A percentile compares a stretch with the other conserved stretches of the same genome.
Conservation (phyloP, 2,113 vertebrate species). For the Pelusios castaneus region DNA sequence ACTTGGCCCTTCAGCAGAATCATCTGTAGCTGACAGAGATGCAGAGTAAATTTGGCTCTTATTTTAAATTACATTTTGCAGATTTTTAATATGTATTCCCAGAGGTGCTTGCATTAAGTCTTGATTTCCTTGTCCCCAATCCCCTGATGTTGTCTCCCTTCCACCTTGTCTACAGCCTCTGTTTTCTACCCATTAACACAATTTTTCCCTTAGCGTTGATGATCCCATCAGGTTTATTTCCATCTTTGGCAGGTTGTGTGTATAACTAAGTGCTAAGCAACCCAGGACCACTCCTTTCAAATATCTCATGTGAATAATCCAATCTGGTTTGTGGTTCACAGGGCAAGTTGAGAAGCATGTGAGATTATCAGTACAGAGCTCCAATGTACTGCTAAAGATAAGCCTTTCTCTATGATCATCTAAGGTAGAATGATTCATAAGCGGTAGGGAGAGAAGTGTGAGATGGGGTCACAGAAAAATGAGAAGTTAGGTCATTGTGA, state of each 20-base stretch:
- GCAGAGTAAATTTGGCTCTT: neutral
- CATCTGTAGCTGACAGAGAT: neutral
- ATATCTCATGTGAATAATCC: neutral
- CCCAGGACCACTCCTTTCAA: neutral
- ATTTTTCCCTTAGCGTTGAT: fast-evolving
- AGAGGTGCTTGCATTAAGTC: neutral
- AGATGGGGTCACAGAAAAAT: neutral
- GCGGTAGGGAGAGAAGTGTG: neutral
- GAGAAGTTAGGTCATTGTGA: neutral
- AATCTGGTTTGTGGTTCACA: neutral
- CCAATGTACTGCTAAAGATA: neutral
- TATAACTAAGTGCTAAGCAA: neutral
- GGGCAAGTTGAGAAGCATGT: neutral
- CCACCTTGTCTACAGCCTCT: neutral
- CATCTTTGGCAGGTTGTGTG: neutral
- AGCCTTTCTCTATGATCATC: neutral
- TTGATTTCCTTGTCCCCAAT: neutral
- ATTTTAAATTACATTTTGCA: neutral
- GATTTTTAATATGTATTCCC: neutral
- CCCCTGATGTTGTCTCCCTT: neutral
- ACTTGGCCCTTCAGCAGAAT: neutral
- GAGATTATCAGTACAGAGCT: neutral
- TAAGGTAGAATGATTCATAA: neutral
- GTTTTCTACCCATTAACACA: neutral
- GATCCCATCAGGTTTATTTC: neutral